phyloP scores from a whole-genome alignment of 2,888 invertebrate genomes.

The Sycophila texana region DNA sequence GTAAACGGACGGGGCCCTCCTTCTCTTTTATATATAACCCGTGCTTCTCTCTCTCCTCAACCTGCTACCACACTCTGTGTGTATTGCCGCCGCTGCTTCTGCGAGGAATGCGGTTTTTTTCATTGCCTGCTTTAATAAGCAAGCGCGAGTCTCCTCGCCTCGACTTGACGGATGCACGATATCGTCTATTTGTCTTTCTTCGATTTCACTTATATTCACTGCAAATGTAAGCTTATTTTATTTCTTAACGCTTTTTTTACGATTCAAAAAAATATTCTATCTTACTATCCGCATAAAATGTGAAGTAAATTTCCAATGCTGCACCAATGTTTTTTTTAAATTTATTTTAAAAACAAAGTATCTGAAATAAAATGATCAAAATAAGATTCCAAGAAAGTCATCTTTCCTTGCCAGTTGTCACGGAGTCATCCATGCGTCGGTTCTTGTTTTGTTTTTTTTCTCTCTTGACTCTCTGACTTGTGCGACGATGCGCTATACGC shows the following conservation, averaged over 20 bases:
- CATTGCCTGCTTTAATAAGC: slow-evolving; percentile 7
- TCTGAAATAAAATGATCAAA: too few species aligned
- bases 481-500: not conserved
- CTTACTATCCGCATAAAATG: too few species aligned
- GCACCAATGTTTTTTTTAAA: too few species aligned
- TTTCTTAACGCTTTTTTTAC: not conserved
- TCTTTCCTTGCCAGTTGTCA: not conserved
- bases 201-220: not conserved
- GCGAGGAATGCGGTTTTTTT: slow-evolving; percentile 41
- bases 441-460: not conserved
- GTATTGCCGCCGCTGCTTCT: slow-evolving; percentile 20
- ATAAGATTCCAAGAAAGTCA: not conserved
- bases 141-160: not conserved
- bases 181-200: slow-evolving; percentile 4
- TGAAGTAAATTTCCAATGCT: too few species aligned
- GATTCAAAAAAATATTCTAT: too few species aligned
- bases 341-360: too few species aligned
- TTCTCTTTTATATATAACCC: slow-evolving; percentile 35
- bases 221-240: not conserved
- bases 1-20: slow-evolving; percentile 46
- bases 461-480: not conserved
- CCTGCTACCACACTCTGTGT: not conserved
- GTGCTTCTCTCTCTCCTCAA: slow-evolving; percentile 16
- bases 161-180: slow-evolving; percentile 17
- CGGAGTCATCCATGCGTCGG: not conserved